phyloP scores from a whole-genome alignment of 2,888 invertebrate genomes.

The Drosophila birchii region DNA sequence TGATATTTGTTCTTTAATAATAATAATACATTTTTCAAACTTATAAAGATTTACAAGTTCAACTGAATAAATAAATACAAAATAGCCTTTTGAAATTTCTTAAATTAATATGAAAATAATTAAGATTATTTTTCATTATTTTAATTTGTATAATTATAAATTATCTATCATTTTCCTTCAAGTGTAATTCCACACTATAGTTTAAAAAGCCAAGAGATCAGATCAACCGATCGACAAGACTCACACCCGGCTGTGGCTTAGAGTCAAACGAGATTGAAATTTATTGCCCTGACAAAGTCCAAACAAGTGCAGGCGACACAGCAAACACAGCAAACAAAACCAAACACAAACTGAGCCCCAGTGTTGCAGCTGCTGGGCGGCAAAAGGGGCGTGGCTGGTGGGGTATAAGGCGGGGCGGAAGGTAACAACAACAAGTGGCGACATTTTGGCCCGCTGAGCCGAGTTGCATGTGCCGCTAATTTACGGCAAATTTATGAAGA shows the following conservation, averaged over 20 bases:
- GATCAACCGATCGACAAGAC: slow-evolving; percentile 37
- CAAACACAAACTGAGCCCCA: slow-evolving; percentile 11
- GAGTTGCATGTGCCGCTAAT: slow-evolving; percentile 76
- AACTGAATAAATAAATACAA: not conserved
- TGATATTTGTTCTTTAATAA: not conserved
- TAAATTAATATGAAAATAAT: not conserved
- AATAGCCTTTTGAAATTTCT: not conserved
- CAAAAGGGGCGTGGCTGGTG: slow-evolving; percentile 65
- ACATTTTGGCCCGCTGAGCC: slow-evolving; percentile 67
- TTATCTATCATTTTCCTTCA: not conserved
- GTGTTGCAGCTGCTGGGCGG: slow-evolving; percentile 64
- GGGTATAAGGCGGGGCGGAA: slow-evolving; percentile 20
- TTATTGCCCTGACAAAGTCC: slow-evolving; percentile 72
- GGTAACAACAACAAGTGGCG: slow-evolving; percentile 60
- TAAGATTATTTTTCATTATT: not conserved
- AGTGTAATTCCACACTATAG: not conserved
- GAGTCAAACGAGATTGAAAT: slow-evolving; percentile 81
- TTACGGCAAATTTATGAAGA: slow-evolving; percentile 77
- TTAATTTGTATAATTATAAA: too few relatives aligned
- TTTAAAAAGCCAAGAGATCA: slow-evolving; percentile 6
- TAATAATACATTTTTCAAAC: not conserved
- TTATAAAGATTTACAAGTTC: not conserved
- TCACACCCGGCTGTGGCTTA: slow-evolving; percentile 48
- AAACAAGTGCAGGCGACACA: slow-evolving; percentile 67
- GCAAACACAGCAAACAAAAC: slow-evolving; percentile 36